Evolutionary conservation across 1,140 invertebrate species (phyloP).

Genomic region (Lasioglossum albipes): DNA sequence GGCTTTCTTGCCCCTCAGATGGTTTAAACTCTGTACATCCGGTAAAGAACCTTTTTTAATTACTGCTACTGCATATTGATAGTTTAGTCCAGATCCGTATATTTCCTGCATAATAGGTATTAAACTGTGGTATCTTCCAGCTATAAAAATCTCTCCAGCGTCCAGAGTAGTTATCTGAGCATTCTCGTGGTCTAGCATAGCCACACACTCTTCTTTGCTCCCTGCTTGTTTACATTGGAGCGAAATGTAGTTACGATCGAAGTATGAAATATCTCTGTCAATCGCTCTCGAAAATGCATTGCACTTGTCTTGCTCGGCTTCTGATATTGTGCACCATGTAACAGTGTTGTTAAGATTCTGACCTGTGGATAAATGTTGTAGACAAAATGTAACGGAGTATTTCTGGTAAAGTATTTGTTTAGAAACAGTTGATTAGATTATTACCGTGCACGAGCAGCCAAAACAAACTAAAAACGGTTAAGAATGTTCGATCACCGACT

Average conservation of each 20-base stretch:
- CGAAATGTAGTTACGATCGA: conserved; percentile 83
- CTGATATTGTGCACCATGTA: conserved; percentile 89
- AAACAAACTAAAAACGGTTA: background rate
- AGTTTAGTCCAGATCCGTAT: conserved; percentile 81
- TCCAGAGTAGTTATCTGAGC: conserved; percentile 94
- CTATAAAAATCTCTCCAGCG: conserved; percentile 95
- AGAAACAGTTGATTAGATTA: background rate
- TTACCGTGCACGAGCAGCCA: conserved; percentile 8
- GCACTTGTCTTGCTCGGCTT: conserved; percentile 89
- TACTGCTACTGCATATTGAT: conserved; percentile 93
- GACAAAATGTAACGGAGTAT: background rate
- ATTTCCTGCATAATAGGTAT: conserved; percentile 93
- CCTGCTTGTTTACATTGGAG: conserved; percentile 85
- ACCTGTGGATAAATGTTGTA: conserved; percentile 53
- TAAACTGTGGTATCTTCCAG: conserved; percentile 94
- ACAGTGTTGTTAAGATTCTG: conserved; percentile 69
- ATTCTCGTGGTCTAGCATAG: conserved; percentile 86
- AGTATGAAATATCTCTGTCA: conserved; percentile 83
- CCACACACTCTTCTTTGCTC: conserved; percentile 92
- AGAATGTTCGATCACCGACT: background rate
- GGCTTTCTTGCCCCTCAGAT: conserved; percentile 88
- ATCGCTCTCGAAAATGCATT: conserved; percentile 85
- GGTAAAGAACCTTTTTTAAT: conserved; percentile 85
- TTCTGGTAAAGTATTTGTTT: background rate
- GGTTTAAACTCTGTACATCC: conserved; percentile 83